These are phyloP conservation scores for Calameuta idolon DNA, from an alignment of 2,888 invertebrate genomes.

Conservation along the genomic window DNA sequence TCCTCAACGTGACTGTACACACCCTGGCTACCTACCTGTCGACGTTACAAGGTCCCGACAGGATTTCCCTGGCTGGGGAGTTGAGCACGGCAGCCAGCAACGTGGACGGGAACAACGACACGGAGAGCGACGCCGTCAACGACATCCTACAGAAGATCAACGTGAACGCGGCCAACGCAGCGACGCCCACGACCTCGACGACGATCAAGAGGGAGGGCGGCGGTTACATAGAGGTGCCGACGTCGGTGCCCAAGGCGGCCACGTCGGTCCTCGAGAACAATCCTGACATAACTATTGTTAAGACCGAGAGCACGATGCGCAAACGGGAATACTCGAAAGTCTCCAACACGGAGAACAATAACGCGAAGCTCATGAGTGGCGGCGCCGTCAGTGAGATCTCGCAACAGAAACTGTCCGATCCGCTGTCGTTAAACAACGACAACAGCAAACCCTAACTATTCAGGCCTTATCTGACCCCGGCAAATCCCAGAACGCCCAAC, in stretches of 20 bases:
- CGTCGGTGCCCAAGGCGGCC: slow-evolving; percentile 54
- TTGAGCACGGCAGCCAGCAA: slow-evolving; percentile 56
- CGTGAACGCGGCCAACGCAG: slow-evolving; percentile 53
- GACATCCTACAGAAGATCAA: slow-evolving; percentile 67
- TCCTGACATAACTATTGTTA: slow-evolving; percentile 74
- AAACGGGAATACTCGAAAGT: slow-evolving; percentile 65
- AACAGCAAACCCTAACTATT: slow-evolving; percentile 66
- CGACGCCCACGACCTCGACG: slow-evolving; percentile 56
- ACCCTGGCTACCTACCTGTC: slow-evolving; percentile 79
- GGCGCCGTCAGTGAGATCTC: slow-evolving; percentile 60
- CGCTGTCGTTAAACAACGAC: slow-evolving; percentile 62
- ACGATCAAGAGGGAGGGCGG: slow-evolving; percentile 66
- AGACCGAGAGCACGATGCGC: slow-evolving; percentile 69
- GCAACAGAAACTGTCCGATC: slow-evolving; percentile 53
- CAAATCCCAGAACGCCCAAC: slow-evolving; percentile 44
- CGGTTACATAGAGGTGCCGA: slow-evolving; percentile 62
- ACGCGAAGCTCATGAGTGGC: slow-evolving; percentile 64
- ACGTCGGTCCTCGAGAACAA: slow-evolving; percentile 69
- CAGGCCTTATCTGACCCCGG: slow-evolving; percentile 63
- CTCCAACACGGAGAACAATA: slow-evolving; percentile 63
- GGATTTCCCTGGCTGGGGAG: slow-evolving; percentile 67
- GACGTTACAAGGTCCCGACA: slow-evolving; percentile 71
- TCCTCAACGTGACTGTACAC: slow-evolving; percentile 81
- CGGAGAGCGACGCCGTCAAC: slow-evolving; percentile 67
- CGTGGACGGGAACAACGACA: slow-evolving; percentile 64